Percentiles rank a stretch among this genome's conserved stretches.
Conservation (phyloP, 2,113 vertebrate genomes). For the Vulpes vulpes region DNA sequence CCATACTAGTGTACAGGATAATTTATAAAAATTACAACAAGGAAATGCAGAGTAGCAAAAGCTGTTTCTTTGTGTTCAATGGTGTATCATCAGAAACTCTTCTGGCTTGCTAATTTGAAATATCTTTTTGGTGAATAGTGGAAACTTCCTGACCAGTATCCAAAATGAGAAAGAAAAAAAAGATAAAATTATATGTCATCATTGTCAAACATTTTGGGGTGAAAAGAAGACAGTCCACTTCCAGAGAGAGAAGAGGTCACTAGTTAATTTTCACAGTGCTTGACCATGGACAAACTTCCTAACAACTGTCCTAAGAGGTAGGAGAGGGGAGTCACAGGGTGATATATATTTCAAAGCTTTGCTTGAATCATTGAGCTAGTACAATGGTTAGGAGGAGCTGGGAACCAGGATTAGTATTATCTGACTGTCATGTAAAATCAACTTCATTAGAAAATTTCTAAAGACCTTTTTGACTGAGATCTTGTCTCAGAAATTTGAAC, state of each 20-base stretch:
- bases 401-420: neutral
- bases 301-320: neutral
- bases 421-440: neutral
- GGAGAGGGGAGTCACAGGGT: neutral
- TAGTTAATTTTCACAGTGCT: neutral
- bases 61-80: neutral
- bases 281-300: neutral
- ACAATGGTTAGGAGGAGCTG: neutral
- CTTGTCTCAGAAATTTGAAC: neutral
- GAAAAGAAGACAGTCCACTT: neutral
- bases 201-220: neutral
- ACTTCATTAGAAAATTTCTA: neutral
- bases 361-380: neutral
- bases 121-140: neutral
- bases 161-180: neutral
- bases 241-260: neutral
- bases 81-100: neutral
- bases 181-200: neutral
- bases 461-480: constrained; percentile 8
- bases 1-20: neutral
- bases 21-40: constrained; percentile 25
- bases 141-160: neutral
- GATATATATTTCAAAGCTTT: neutral
- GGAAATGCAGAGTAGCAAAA: neutral
- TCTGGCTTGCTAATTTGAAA: neutral